Conservation (phyloP, 2,888 invertebrate species). For the Lobophora halterata region DNA sequence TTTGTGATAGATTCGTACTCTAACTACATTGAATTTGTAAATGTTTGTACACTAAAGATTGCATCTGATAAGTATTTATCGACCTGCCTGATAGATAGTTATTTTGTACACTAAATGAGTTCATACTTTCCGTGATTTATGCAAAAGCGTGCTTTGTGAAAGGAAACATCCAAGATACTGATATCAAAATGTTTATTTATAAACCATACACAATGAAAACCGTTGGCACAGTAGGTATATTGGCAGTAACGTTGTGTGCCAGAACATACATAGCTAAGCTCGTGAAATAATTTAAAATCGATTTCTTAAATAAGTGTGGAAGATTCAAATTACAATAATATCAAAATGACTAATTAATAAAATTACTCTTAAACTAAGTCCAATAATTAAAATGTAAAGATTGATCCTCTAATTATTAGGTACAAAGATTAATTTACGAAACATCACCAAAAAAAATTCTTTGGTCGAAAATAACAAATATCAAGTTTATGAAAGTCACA, state of each 20-base stretch:
- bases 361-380: conserved; percentile 24
- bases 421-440: conserved; percentile 8
- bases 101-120: no score
- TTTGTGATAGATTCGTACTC: no score
- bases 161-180: conserved; percentile 43
- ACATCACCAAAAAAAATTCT: not conserved
- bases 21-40: no score
- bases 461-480: not conserved
- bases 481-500: not conserved
- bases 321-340: conserved; percentile 23
- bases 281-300: conserved; percentile 31
- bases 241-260: conserved; percentile 41
- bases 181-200: conserved; percentile 74
- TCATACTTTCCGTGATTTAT: conserved; percentile 4
- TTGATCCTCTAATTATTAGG: conserved; percentile 1
- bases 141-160: conserved; percentile 31
- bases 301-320: conserved; percentile 17
- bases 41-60: no score
- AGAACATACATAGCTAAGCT: conserved; percentile 40
- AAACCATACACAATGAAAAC: conserved; percentile 61
- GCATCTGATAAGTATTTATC: no score
- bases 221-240: conserved; percentile 64
- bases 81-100: no score
- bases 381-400: conserved; percentile 19
- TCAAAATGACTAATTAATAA: conserved; percentile 22